Conservation (phyloP, 2,797 vertebrate genomes). For the Neostethus bicornis region DNA sequence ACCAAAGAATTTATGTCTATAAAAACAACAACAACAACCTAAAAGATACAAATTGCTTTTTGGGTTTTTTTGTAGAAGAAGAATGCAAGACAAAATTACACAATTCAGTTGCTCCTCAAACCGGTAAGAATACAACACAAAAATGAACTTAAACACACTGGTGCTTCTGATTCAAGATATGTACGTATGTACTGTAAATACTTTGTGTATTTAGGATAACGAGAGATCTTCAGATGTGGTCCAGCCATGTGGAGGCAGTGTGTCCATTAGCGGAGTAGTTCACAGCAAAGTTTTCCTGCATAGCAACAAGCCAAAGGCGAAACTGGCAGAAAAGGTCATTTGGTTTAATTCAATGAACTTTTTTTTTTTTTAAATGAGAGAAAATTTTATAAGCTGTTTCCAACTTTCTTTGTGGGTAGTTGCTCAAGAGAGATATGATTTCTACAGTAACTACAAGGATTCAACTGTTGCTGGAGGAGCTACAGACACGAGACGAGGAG, state of each 20-base stretch:
- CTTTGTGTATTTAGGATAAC: constrained; percentile 42
- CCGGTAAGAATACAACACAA: constrained; percentile 77
- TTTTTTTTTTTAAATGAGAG: too few species aligned
- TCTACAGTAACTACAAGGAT: constrained; percentile 88
- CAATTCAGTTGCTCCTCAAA: constrained; percentile 82
- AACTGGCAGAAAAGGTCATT: constrained; percentile 89
- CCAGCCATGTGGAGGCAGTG: constrained; percentile 82
- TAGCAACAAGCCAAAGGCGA: constrained; percentile 88
- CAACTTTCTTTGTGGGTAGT: constrained; percentile 65
- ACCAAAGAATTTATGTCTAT: too few species aligned
- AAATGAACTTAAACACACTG: background rate
- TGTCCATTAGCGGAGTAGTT: constrained; percentile 85
- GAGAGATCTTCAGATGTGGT: constrained; percentile 77
- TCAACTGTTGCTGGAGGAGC: constrained; percentile 92
- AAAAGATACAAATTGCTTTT: too few species aligned
- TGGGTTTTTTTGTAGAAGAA: constrained; percentile 81
- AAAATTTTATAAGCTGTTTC: background rate
- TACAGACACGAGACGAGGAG: constrained; percentile 79
- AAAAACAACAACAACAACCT: too few species aligned
- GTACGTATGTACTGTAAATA: background rate
- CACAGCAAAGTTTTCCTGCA: constrained; percentile 89
- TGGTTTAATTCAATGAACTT: background rate
- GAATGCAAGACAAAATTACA: constrained; percentile 73
- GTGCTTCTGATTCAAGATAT: background rate
- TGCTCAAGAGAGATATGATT: constrained; percentile 90